Evolutionary conservation across 2,113 vertebrate species (phyloP).

Genomic region (Equus quagga): DNA sequence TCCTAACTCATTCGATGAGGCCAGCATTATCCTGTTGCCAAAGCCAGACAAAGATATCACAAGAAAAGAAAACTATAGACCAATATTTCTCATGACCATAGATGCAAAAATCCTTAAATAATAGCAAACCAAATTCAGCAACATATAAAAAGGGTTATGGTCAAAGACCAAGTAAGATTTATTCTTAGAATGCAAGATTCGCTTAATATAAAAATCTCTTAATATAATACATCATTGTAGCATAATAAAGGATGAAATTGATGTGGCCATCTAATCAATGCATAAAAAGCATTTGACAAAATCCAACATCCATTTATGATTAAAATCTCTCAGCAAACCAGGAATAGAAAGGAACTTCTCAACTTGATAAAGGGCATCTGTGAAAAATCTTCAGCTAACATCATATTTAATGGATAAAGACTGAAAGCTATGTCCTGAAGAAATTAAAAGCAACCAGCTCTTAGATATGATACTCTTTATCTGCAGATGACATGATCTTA

Average conservation of each 20-base stretch:
- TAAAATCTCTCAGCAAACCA: slow-evolving; percentile 36
- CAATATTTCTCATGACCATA: neutral
- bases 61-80: neutral
- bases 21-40: neutral
- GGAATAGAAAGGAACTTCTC: neutral
- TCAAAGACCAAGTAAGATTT: slow-evolving; percentile 19
- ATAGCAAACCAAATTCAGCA: slow-evolving; percentile 35
- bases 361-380: neutral
- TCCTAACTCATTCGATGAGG: neutral
- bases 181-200: neutral
- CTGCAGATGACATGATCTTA: neutral
- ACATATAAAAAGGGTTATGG: neutral
- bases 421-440: neutral
- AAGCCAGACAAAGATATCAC: neutral
- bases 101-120: slow-evolving; percentile 33
- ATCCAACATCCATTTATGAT: neutral
- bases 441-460: neutral
- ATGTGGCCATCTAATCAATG: neutral
- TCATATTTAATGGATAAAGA: neutral
- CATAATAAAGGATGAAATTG: slow-evolving; percentile 11
- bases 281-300: slow-evolving; percentile 39
- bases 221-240: neutral
- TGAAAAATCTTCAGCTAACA: slow-evolving; percentile 3
- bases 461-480: neutral
- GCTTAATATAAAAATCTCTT: neutral